phyloP scores from a whole-genome alignment of 2,113 vertebrate genomes.

The Copsychus sechellarum region DNA sequence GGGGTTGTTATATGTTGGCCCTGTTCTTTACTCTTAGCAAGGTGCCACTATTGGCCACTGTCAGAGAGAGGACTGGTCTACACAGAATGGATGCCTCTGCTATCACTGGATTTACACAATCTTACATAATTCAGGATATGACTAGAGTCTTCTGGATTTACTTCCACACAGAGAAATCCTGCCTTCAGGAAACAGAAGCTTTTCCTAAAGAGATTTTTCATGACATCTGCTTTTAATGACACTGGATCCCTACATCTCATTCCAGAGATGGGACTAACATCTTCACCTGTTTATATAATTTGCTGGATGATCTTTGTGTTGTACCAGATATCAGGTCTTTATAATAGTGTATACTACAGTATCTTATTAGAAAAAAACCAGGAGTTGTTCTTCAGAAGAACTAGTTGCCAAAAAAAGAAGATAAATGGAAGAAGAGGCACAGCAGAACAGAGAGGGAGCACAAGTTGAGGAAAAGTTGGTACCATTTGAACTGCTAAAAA shows the following conservation, averaged over 20 bases:
- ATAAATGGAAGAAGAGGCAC: neutral
- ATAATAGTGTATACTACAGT: neutral
- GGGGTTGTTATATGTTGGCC: neutral
- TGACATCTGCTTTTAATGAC: neutral
- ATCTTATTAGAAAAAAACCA: neutral
- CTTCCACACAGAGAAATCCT: neutral
- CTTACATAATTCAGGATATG: neutral
- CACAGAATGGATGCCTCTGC: neutral
- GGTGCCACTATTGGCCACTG: neutral
- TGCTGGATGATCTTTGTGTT: neutral
- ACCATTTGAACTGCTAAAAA: neutral
- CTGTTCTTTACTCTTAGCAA: neutral
- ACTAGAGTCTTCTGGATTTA: neutral
- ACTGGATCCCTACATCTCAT: neutral
- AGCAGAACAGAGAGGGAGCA: neutral
- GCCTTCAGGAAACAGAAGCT: neutral
- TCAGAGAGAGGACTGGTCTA: neutral
- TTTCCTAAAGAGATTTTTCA: neutral
- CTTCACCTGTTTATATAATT: neutral
- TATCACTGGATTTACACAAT: neutral
- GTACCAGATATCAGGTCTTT: neutral
- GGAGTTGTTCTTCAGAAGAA: neutral
- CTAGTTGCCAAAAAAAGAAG: neutral
- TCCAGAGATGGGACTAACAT: neutral
- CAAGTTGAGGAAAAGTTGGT: neutral